Evolutionary conservation across 53 echinoderm and acorn worm genomes (phyloP), one percentile per base, ranked within the genome.

Genomic region (Patiria pectinifera): DNA sequence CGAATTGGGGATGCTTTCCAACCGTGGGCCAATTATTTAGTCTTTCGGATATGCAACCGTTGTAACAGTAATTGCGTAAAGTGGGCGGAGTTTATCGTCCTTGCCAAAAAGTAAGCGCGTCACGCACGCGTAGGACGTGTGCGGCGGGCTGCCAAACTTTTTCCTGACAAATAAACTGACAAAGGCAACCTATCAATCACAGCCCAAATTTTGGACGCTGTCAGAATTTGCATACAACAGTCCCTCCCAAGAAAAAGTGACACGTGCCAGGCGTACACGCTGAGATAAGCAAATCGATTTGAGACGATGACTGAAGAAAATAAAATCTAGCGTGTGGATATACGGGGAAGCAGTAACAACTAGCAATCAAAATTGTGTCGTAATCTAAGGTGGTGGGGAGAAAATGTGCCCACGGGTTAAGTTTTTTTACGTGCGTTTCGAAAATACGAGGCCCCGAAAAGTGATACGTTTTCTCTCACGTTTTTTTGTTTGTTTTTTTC

Each of bases 51-150:
- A 2, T 11, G 48, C 48, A 86, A 45, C 69, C 44, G 45, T 71
- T 48, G 69, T 44, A 86, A 48, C 49, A 53, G 86, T 86, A 86
- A 86, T 23, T 49, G 86, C 86, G 18, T 18, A 45, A 47, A 45
- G 74, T 86, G 86, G 86, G 86, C 86, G 86, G 86, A 86, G 86
- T 75, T 22, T 71, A 35, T 47, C 69, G 71, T 48, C 86, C 71
- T 71, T 86, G 86, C 49, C 86, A 86, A 74, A 48, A 71, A 25
- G 48, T 71, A 86, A 71, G 49, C 86, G 69, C 86, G 86, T 71
- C 86, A 86, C 86, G 86, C 86, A 86, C 86, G 86, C 86, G 86
- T 71, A 71, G 21, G 86, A 86, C 62, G 86, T 86, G 86, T 86
- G 86, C 23, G 86, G 76, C 0, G 46, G 79, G 86, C 74, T 86